Evolutionary conservation across 2,113 vertebrate species (phyloP).

Genomic region (Herpetotheres cachinnans): DNA sequence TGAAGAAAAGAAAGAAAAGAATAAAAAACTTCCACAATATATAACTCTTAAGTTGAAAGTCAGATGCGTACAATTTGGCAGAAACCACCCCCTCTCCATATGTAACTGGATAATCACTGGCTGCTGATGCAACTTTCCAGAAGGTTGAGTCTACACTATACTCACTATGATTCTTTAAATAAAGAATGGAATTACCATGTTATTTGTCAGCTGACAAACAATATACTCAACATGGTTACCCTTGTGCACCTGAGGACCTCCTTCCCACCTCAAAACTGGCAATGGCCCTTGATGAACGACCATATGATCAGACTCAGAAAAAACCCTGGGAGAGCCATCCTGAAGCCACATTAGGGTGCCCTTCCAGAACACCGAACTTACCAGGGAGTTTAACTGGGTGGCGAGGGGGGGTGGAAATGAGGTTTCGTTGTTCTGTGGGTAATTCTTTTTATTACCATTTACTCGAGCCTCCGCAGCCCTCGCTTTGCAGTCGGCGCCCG

Average conservation of each 20-base stretch:
- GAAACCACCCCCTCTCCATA: neutral
- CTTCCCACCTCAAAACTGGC: neutral
- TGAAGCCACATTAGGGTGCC: accelerated
- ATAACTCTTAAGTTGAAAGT: neutral
- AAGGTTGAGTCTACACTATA: neutral
- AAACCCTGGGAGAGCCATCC: accelerated
- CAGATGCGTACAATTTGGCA: neutral
- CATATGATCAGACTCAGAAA: accelerated
- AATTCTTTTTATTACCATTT: accelerated
- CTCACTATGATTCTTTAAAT: neutral
- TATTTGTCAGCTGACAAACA: neutral
- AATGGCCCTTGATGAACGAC: accelerated
- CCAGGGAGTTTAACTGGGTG: accelerated
- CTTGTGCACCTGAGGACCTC: too few relatives aligned
- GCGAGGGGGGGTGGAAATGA: accelerated
- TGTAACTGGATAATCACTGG: neutral
- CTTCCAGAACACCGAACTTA: accelerated
- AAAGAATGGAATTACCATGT: neutral
- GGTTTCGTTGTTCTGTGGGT: accelerated
- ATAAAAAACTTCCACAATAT: neutral
- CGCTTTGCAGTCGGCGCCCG: neutral
- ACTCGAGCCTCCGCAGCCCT: too few relatives aligned
- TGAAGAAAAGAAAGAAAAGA: neutral
- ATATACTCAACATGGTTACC: too few relatives aligned
- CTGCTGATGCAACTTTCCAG: constrained; percentile 52